phyloP scores from a whole-genome alignment of 2,888 invertebrate genomes.

The Lysandra bellargus region DNA sequence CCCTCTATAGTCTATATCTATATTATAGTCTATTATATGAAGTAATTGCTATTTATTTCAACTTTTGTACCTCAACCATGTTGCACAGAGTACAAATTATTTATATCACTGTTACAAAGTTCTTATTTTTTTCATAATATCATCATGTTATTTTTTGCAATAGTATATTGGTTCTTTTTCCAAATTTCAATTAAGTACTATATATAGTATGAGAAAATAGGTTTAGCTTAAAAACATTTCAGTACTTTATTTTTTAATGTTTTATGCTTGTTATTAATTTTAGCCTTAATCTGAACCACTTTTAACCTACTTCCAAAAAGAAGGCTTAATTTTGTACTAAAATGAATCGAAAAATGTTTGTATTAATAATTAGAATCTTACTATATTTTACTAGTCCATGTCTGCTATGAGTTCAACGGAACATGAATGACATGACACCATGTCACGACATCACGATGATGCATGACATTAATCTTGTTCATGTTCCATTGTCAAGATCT shows the following conservation, averaged over 20 bases:
- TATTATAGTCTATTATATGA: neutral
- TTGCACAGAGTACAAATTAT: conserved; percentile 11
- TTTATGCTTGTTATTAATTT: neutral
- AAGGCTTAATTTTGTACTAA: neutral
- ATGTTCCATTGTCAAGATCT: neutral
- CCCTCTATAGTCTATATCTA: neutral
- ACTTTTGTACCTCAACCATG: neutral
- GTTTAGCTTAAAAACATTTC: neutral
- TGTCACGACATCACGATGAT: neutral
- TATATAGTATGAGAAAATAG: neutral
- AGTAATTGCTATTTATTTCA: neutral
- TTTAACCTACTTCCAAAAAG: neutral
- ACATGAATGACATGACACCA: neutral
- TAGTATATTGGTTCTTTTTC: neutral
- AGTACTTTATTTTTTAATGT: neutral
- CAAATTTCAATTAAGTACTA: neutral
- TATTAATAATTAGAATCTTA: neutral
- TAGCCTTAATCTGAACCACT: neutral
- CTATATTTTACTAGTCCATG: conserved; percentile 1
- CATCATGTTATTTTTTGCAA: neutral
- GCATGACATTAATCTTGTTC: conserved; percentile 11
- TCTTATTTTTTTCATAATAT: neutral
- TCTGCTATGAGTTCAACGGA: conserved; percentile 5
- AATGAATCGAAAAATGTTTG: neutral
- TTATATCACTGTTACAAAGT: neutral